Conservation (phyloP, 2,888 invertebrate species). For the Lampropteryx suffumata region DNA sequence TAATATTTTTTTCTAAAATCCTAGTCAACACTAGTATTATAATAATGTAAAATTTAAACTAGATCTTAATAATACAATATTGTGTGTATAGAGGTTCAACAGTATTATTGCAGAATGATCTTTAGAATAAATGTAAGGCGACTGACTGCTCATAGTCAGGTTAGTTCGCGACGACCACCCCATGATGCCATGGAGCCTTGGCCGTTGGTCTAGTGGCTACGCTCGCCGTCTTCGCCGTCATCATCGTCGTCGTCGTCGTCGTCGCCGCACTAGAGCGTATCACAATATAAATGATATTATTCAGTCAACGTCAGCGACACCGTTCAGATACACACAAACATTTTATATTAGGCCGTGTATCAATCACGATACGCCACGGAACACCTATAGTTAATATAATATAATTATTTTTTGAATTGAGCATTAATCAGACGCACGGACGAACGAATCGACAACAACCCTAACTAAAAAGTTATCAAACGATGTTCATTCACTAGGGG, state of each 20-base stretch:
- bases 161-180: slow-evolving; percentile 34
- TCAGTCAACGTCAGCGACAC: slow-evolving; percentile 45
- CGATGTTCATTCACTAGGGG: slow-evolving; percentile 58
- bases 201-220: slow-evolving; percentile 36
- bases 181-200: no score
- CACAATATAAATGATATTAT: slow-evolving; percentile 48
- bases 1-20: slow-evolving; percentile 35
- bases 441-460: slow-evolving; percentile 75
- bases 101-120: slow-evolving; percentile 38
- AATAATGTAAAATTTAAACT: slow-evolving; percentile 38
- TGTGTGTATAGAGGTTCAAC: slow-evolving; percentile 37
- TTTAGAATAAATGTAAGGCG: slow-evolving; percentile 40
- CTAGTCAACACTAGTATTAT: slow-evolving; percentile 36
- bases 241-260: neutral
- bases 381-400: slow-evolving; percentile 62
- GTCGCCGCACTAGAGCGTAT: slow-evolving; percentile 38
- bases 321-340: slow-evolving; percentile 41
- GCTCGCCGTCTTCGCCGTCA: slow-evolving; percentile 22
- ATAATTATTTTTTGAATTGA: slow-evolving; percentile 59
- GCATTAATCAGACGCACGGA: slow-evolving; percentile 76
- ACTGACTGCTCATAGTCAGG: slow-evolving; percentile 33
- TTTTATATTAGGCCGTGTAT: slow-evolving; percentile 63
- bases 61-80: slow-evolving; percentile 35
- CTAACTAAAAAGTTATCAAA: slow-evolving; percentile 55
- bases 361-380: slow-evolving; percentile 60